Base-by-base conservation (phyloP, 2,888 invertebrate species). In the Tachina fera region DNA sequence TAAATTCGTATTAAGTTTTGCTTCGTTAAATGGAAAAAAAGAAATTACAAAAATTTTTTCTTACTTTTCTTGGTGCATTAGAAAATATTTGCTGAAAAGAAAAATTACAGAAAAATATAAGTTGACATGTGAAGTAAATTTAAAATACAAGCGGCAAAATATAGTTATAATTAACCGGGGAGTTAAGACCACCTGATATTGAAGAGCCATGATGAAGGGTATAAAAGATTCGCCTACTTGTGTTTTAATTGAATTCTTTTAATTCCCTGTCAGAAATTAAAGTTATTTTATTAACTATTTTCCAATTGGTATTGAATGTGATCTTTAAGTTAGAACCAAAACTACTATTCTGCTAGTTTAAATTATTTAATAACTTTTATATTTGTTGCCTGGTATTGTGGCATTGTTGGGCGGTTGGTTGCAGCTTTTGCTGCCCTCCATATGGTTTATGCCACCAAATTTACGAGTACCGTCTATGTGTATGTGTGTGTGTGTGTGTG, bases 301-400 rank as follows among this genome's bases (percentile, higher is more conserved):
- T 82, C 22, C 47, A 80, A 51, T 80, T 80, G 49, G 39, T 70
- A 8, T 71, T 22, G 41, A 63, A 76, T 82, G 63, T 19, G 41
- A 82, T 82, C 76, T 76, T 53, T 56, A 81, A 74, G 51, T 67
- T 81, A 51, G 67, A 68, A 70, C 61, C 51, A 63, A 67, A 83
- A 63, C 68, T 78, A 68, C 67, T 72, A 53, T 68, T 74, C 13
- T 56, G 72, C 78, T 83, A 60, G 61, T 77, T 63, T 63, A 63
- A 63, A 76, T 63, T 74, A 45, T 70, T 76, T 70, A 75, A 60
- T 75, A 76, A 80, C 47, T 75, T 74, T 74, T 65, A 43, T 22
- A 8, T 65, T 51, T 67, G 63, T 39, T 71, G 70, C 19, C 51
- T 63, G 16, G 14, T 45, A 22, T 71, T 61, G 53, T 56, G 56